Conservation (phyloP, 2,113 vertebrate species). For the Thymallus thymallus region DNA sequence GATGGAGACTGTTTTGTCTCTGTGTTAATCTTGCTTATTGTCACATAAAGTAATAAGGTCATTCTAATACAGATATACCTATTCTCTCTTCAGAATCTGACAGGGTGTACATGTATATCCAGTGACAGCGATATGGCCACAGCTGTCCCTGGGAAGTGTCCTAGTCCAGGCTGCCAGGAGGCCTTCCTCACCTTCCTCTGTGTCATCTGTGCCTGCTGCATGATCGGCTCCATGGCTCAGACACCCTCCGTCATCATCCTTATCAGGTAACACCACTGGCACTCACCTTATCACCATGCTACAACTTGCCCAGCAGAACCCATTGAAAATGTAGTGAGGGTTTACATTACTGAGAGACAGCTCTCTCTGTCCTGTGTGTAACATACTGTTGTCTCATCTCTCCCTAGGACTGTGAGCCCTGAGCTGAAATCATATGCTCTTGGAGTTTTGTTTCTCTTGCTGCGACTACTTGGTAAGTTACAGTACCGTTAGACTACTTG, state of each 20-base stretch:
- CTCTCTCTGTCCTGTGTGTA: too few species aligned
- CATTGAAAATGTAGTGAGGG: not conserved
- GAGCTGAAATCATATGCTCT: conserved; percentile 97
- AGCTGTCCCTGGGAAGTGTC: conserved; percentile 88
- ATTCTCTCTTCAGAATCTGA: conserved; percentile 82
- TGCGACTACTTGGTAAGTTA: conserved; percentile 88
- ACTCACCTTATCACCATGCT: too few species aligned
- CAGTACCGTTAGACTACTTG: conserved; percentile 60
- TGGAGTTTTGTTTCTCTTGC: conserved; percentile 92
- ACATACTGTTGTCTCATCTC: conserved; percentile 24
- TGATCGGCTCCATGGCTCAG: conserved; percentile 98
- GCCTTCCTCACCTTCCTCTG: conserved; percentile 95
- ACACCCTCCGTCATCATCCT: conserved; percentile 97
- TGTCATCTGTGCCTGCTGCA: conserved; percentile 94
- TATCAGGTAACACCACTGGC: conserved; percentile 80
- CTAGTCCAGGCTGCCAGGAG: conserved; percentile 88
- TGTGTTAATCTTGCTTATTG: not conserved
- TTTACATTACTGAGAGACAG: not conserved
- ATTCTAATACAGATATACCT: not conserved
- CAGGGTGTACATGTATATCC: conserved; percentile 84
- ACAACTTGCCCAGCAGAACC: conserved; percentile 51
- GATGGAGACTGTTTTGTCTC: not conserved
- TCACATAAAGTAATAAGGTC: not conserved
- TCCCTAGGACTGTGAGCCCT: conserved; percentile 89
- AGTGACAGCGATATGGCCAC: conserved; percentile 70